phyloP scores from a whole-genome alignment of 2,797 vertebrate species.

The Heliangelus exortis region DNA sequence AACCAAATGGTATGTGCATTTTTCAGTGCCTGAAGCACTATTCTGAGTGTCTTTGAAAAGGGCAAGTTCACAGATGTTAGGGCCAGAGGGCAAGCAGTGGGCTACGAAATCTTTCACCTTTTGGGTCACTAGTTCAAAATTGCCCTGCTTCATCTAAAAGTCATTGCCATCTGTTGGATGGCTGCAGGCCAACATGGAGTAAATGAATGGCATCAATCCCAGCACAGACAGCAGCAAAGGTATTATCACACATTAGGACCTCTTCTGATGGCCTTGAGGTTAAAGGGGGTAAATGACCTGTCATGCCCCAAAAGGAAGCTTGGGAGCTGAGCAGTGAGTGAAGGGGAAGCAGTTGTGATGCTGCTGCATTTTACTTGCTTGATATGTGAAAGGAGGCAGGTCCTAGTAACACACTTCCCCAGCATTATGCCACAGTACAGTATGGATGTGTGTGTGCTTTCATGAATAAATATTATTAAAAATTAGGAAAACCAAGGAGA shows the following conservation, averaged over 20 bases:
- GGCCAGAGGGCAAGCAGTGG: conserved; percentile 44
- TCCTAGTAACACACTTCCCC: neutral
- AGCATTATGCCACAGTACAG: fast-evolving
- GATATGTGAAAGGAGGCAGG: neutral
- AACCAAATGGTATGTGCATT: neutral
- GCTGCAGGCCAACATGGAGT: conserved; percentile 12
- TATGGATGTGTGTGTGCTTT: neutral
- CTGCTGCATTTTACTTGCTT: neutral
- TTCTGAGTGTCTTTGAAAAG: conserved; percentile 4
- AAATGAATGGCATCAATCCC: conserved; percentile 1
- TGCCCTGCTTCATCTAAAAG: conserved; percentile 32
- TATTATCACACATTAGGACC: conserved; percentile 2
- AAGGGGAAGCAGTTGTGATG: neutral
- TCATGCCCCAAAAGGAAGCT: neutral
- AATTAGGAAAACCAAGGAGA: neutral
- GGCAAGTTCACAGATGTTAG: conserved; percentile 46
- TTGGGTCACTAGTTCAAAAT: conserved; percentile 36
- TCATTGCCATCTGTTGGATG: conserved; percentile 58
- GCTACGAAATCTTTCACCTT: conserved; percentile 38
- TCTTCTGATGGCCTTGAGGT: conserved; percentile 22
- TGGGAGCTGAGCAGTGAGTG: neutral
- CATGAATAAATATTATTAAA: neutral
- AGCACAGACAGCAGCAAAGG: conserved; percentile 1
- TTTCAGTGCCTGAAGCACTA: conserved; percentile 26
- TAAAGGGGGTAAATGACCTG: neutral